These are phyloP conservation scores for Petrolisthes manimaculis DNA, from an alignment of 2,888 invertebrate genomes.

Conservation along the genomic window DNA sequence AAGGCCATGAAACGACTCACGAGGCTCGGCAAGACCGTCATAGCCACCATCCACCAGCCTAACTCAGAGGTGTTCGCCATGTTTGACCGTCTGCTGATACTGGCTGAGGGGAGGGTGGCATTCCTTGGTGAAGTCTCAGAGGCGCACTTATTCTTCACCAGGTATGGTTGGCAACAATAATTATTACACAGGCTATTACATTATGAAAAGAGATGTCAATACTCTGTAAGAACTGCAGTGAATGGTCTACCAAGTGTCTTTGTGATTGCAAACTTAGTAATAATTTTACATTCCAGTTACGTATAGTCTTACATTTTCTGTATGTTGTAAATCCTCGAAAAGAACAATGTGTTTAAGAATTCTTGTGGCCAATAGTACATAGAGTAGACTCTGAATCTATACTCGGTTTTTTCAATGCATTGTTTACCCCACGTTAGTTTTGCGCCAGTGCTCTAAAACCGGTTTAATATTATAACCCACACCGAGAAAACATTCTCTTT, in stretches of 20 bases:
- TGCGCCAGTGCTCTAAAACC: too few relatives aligned
- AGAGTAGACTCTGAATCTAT: too few relatives aligned
- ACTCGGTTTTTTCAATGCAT: too few relatives aligned
- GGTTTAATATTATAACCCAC: too few relatives aligned
- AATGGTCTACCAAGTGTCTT: too few relatives aligned
- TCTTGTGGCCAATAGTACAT: background rate
- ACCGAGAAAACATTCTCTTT: too few relatives aligned
- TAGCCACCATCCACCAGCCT: conserved; percentile 95
- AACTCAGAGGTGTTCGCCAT: conserved; percentile 90
- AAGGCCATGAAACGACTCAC: conserved; percentile 67
- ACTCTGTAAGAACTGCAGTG: too few relatives aligned
- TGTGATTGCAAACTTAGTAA: too few relatives aligned
- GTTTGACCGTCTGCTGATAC: conserved; percentile 88
- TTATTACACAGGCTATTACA: conserved; percentile 7
- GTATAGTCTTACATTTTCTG: too few relatives aligned
- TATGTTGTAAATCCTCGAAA: too few relatives aligned
- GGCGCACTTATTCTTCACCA: conserved; percentile 83
- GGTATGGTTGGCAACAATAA: conserved; percentile 74
- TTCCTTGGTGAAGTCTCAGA: conserved; percentile 82
- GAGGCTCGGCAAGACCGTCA: conserved; percentile 84
- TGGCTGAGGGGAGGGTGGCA: conserved; percentile 92
- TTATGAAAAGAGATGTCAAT: background rate
- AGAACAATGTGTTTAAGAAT: background rate
- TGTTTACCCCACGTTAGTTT: too few relatives aligned
- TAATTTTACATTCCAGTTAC: too few relatives aligned